A percentile compares a stretch with the other conserved stretches of the same genome.
Evolutionary conservation across 1,140 invertebrate species (phyloP).

Genomic region (Zaprionus lachaisei): DNA sequence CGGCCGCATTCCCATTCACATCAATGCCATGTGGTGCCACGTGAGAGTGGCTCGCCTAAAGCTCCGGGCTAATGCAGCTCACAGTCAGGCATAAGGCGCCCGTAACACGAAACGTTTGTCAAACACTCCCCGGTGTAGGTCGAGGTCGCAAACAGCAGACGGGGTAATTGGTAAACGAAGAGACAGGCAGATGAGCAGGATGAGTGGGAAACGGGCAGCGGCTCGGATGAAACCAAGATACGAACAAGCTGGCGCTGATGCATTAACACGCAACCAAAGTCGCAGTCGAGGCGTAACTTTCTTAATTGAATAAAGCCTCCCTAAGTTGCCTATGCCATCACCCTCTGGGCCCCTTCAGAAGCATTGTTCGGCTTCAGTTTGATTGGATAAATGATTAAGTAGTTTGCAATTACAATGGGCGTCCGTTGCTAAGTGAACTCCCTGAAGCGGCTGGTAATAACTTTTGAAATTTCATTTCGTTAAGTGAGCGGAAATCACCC

Average conservation of each 20-base stretch:
- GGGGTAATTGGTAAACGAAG: slow-evolving; percentile 31
- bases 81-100: slow-evolving; percentile 60
- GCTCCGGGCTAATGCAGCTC: slow-evolving; percentile 66
- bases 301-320: slow-evolving; percentile 59
- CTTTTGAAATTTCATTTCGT: slow-evolving; percentile 17
- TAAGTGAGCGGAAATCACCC: slow-evolving; percentile 38
- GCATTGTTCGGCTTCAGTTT: slow-evolving; percentile 37
- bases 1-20: slow-evolving; percentile 30
- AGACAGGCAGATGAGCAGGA: slow-evolving; percentile 8
- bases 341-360: neutral
- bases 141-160: slow-evolving; percentile 25
- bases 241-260: slow-evolving; percentile 30
- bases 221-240: slow-evolving; percentile 9
- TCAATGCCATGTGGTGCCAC: slow-evolving; percentile 30
- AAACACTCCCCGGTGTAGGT: slow-evolving; percentile 57
- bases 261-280: slow-evolving; percentile 50
- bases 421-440: slow-evolving; percentile 2
- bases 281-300: slow-evolving; percentile 50
- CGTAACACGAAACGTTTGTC: slow-evolving; percentile 67
- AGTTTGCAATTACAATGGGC: slow-evolving; percentile 38
- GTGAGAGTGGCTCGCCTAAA: slow-evolving; percentile 67
- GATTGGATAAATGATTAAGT: slow-evolving; percentile 68
- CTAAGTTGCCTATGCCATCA: neutral
- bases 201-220: neutral
- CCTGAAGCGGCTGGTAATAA: slow-evolving; percentile 12